A percentile compares a stretch with the other conserved stretches of the same genome.
Conservation (phyloP, 2,888 invertebrate species). For the Micropterix aruncella region DNA sequence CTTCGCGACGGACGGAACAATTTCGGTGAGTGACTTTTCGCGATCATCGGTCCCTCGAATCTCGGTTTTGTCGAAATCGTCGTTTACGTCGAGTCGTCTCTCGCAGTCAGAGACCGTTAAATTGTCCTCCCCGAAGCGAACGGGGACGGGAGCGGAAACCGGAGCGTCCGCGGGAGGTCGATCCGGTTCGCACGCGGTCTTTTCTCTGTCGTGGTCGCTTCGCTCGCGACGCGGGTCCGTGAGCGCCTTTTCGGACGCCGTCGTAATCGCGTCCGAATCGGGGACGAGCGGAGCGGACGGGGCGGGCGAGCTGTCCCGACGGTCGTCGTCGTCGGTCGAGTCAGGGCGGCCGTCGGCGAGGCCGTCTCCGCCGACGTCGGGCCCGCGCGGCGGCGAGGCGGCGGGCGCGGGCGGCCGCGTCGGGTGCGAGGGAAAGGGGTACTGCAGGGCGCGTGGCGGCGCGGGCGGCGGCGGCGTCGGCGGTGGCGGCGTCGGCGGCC, state of each 20-base stretch:
- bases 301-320: constrained; percentile 15
- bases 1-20: too few relatives aligned
- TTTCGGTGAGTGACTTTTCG: too few relatives aligned
- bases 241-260: not conserved
- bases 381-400: constrained; percentile 16
- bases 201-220: too few relatives aligned
- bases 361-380: too few relatives aligned
- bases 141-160: too few relatives aligned
- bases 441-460: constrained; percentile 46
- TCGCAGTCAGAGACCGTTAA: too few relatives aligned
- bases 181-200: constrained; percentile 5
- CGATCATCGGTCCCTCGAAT: too few relatives aligned
- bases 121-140: too few relatives aligned
- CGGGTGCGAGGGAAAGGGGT: constrained; percentile 68
- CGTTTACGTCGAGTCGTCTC: too few relatives aligned
- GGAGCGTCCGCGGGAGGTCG: too few relatives aligned
- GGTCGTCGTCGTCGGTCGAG: constrained; percentile 12
- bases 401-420: constrained; percentile 51
- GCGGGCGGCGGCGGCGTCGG: constrained; percentile 12
- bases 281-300: constrained; percentile 12
- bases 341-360: constrained; percentile 17
- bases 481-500: constrained; percentile 2
- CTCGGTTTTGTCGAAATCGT: too few relatives aligned
- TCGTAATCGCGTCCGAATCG: constrained; percentile 2
- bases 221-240: not conserved